Percentiles rank a stretch among this genome's conserved stretches.
Conservation (phyloP, 2,113 vertebrate species). For the Clinocottus analis region DNA sequence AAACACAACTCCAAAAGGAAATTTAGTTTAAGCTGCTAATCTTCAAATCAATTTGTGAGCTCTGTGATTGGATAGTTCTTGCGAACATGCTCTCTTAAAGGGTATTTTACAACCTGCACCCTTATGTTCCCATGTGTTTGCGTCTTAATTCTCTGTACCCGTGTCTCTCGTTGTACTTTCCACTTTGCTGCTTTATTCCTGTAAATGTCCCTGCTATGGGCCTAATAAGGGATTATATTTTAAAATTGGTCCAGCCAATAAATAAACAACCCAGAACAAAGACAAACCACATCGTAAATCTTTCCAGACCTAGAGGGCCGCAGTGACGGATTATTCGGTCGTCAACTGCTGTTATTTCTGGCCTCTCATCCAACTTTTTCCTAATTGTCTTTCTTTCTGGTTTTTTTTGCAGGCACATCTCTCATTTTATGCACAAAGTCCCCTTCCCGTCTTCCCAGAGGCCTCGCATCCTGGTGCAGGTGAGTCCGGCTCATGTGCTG, state of each 20-base stretch:
- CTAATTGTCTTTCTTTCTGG: slow-evolving; percentile 25
- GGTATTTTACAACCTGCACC: not conserved
- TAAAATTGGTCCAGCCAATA: too few species aligned
- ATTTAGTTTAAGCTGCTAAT: not conserved
- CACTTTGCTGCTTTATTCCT: too few species aligned
- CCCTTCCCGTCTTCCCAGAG: slow-evolving; percentile 97
- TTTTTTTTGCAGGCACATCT: slow-evolving; percentile 93
- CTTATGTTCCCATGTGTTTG: too few species aligned
- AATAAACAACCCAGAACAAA: not conserved
- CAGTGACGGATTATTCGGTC: slow-evolving; percentile 27
- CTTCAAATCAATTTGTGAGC: not conserved
- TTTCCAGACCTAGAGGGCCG: not conserved
- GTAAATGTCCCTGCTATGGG: too few species aligned
- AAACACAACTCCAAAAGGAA: too few species aligned
- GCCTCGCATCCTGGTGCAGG: slow-evolving; percentile 97
- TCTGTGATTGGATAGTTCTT: not conserved
- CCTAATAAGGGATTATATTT: too few species aligned
- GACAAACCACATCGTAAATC: not conserved
- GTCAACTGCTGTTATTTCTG: slow-evolving; percentile 51
- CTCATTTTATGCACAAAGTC: slow-evolving; percentile 98
- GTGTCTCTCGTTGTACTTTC: too few species aligned
- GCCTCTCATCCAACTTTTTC: slow-evolving; percentile 20
- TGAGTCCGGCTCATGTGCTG: slow-evolving; percentile 66
- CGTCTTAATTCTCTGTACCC: not conserved
- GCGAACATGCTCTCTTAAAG: too few species aligned